A percentile compares a stretch with the other conserved stretches of the same genome.
Conservation (phyloP, 2,797 vertebrate species). For the Melanotaenia boesemani region DNA sequence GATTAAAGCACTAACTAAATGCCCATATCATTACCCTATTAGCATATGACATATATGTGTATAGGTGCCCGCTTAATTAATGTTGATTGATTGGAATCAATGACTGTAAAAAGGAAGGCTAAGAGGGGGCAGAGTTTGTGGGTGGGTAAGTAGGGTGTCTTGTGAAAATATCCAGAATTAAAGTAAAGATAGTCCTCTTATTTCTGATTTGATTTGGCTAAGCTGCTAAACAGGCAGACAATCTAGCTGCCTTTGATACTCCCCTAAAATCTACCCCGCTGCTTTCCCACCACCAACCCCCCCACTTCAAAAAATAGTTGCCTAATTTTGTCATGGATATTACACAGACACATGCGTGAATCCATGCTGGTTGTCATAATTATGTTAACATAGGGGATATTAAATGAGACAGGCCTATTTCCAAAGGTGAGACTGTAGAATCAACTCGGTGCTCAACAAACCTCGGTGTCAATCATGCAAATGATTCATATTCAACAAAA, state of each 20-base stretch:
- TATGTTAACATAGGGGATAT: slow-evolving; percentile 79
- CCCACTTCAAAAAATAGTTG: slow-evolving; percentile 48
- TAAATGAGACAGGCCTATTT: slow-evolving; percentile 83
- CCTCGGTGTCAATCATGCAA: slow-evolving; percentile 79
- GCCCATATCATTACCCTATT: slow-evolving; percentile 80
- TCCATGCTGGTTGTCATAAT: slow-evolving; percentile 81
- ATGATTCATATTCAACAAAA: slow-evolving; percentile 83
- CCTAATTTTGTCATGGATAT: slow-evolving; percentile 82
- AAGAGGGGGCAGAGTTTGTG: slow-evolving; percentile 68
- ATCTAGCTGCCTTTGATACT: slow-evolving; percentile 76
- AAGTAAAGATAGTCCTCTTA: slow-evolving; percentile 73
- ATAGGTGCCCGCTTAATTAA: slow-evolving; percentile 79
- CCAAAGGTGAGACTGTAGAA: slow-evolving; percentile 82
- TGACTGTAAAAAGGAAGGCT: slow-evolving; percentile 62
- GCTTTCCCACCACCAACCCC: slow-evolving; percentile 20
- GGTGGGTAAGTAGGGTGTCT: slow-evolving; percentile 65
- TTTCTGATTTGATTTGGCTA: slow-evolving; percentile 77
- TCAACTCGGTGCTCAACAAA: slow-evolving; percentile 79
- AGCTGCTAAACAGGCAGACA: slow-evolving; percentile 71
- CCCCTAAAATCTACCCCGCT: slow-evolving; percentile 61
- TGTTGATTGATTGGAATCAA: slow-evolving; percentile 82
- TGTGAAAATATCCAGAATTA: slow-evolving; percentile 72
- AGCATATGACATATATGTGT: slow-evolving; percentile 78
- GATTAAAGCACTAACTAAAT: slow-evolving; percentile 77
- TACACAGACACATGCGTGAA: slow-evolving; percentile 73